Evolutionary conservation across 2,888 invertebrate genomes (phyloP), one percentile per base, ranked within the genome.

Genomic region (Slavum lentiscoides): DNA sequence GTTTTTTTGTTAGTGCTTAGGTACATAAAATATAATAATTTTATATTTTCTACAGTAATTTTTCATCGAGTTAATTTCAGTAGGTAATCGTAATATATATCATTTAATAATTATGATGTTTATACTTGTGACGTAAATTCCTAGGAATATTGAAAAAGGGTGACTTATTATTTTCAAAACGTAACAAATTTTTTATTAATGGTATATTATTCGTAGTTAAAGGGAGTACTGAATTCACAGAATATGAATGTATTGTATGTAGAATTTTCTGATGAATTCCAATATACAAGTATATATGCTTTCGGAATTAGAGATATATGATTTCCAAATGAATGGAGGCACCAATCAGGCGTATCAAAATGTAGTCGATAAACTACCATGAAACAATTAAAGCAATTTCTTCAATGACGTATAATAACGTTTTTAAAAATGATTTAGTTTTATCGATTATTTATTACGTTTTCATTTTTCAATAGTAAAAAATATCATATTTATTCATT

Each of bases 281-380:
- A 70, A 30, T 30, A 62, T 70, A 69, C 23, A 70, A 70, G 77
- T 70, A 69, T 30, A 30, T 4, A 2, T 30, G 30, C 30, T n/a
- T 55, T 70, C 70, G 17, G 77, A 77, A 62, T 77, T 77, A 64
- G 62, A 62, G 70, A 11, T 70, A 69, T 23, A 77, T 77, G 53
- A 55, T n/a, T n/a, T 17, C 2, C 62, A 77, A 70, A 77, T 77
- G 77, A 68, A 77, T 9, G 61, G 62, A 49, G 53, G 30, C n/a
- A 77, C 70, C 37, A 77, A 53, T 23, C 53, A 70, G 49, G 77
- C 77, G 13, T 77, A 77, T 64, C 53, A 53, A 21, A 62, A 39
- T 21, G 77, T 70, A 70, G 77, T 30, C 21, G 70, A 77, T 8
- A 19, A 77, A 62, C 8, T 77, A 21, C n/a, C 30, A 1, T n/a